These are phyloP conservation scores for Sphaerophoria taeniata DNA, from an alignment of 2,888 invertebrate genomes.

Conservation along the genomic window DNA sequence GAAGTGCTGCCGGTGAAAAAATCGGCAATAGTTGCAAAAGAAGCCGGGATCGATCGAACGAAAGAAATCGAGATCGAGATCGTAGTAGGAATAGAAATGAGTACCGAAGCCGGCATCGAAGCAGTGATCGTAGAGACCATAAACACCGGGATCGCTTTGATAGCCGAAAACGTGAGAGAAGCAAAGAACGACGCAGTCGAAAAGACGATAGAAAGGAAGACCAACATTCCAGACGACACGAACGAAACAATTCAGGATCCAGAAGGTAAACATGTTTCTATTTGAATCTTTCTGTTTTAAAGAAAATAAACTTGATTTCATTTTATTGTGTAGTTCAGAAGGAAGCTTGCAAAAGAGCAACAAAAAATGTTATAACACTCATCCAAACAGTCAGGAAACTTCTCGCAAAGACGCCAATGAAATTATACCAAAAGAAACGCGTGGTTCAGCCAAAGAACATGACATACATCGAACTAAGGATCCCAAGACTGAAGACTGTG, in stretches of 20 bases:
- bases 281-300: not conserved
- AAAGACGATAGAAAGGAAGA: not conserved
- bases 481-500: not conserved
- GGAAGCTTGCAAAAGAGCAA: slow-evolving; percentile 11
- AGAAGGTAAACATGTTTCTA: slow-evolving; percentile 37
- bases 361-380: not conserved
- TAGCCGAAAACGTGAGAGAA: not conserved
- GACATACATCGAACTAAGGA: not conserved
- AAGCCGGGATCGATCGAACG: not conserved
- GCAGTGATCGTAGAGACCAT: not conserved
- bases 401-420: not conserved
- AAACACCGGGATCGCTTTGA: not conserved
- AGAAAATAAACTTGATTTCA: slow-evolving; percentile 45
- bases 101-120: not conserved
- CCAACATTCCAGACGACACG: not conserved
- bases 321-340: slow-evolving; percentile 59
- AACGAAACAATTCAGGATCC: not conserved
- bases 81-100: not conserved
- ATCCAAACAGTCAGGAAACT: not conserved
- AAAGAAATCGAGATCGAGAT: slow-evolving; percentile 7
- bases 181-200: not conserved
- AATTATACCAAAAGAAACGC: not conserved
- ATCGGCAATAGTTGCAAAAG: not conserved
- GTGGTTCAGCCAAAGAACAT: not conserved
- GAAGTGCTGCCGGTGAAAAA: not conserved